These are phyloP conservation scores for Alentia gelatinosa DNA, from an alignment of 2,888 invertebrate species.

Conservation along the genomic window DNA sequence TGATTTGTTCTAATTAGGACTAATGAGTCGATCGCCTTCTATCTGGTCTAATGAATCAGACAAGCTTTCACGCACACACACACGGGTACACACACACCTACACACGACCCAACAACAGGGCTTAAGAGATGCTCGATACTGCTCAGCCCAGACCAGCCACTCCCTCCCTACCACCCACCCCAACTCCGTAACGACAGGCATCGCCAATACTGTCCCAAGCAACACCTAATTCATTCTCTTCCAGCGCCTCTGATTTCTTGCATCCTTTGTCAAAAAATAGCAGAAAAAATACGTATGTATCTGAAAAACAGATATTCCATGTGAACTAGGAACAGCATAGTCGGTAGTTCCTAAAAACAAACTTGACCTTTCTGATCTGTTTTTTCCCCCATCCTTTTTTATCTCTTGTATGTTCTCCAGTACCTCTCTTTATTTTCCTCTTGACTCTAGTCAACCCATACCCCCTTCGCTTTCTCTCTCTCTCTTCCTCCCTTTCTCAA, in stretches of 20 bases:
- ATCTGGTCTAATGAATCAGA: conserved; percentile 21
- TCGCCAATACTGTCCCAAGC: too few species aligned
- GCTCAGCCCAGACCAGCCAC: background rate
- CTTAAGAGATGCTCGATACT: background rate
- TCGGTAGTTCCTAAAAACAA: background rate
- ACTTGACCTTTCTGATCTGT: background rate
- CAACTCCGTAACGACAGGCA: background rate
- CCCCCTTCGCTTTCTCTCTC: too few species aligned
- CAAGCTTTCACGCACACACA: background rate
- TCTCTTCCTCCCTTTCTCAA: too few species aligned
- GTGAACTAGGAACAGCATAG: background rate
- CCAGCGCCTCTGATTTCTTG: background rate
- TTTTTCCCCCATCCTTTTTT: background rate
- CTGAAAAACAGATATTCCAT: too few species aligned
- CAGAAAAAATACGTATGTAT: too few species aligned
- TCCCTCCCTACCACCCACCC: background rate
- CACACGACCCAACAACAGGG: too few species aligned
- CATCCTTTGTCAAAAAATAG: too few species aligned
- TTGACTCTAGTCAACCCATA: background rate
- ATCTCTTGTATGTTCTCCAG: too few species aligned
- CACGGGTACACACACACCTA: background rate
- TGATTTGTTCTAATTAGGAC: conserved; percentile 48
- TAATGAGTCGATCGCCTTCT: conserved; percentile 46
- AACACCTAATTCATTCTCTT: conserved; percentile 1
- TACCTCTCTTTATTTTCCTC: background rate